Conservation (phyloP, 2,888 invertebrate genomes). For the Nemotelus pantherinus region DNA sequence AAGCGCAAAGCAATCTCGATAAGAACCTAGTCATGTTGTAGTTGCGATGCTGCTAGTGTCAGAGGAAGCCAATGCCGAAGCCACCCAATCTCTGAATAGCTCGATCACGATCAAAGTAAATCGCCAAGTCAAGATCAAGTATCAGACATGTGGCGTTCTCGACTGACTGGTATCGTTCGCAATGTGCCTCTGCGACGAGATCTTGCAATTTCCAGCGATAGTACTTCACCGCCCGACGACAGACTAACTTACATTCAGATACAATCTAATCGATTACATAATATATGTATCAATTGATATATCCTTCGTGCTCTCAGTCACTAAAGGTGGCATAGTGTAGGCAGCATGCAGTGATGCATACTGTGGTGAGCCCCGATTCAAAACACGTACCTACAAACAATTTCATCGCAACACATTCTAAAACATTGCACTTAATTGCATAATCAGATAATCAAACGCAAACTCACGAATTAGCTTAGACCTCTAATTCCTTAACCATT, state of each 20-base stretch:
- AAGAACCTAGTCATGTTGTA: not conserved
- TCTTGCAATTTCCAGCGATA: conserved; percentile 11
- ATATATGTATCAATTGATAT: conserved; percentile 40
- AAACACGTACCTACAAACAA: not conserved
- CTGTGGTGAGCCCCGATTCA: not conserved
- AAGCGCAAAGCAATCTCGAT: not conserved
- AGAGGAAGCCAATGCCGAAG: conserved; percentile 13
- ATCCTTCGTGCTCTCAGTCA: not conserved
- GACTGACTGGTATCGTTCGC: not conserved
- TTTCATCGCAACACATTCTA: too few species aligned
- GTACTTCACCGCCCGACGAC: conserved; percentile 26
- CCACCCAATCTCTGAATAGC: conserved; percentile 36
- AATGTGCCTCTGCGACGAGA: not conserved
- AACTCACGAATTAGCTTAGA: too few species aligned
- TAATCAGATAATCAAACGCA: too few species aligned
- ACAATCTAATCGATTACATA: conserved; percentile 40
- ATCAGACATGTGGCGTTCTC: conserved; percentile 29
- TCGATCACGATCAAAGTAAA: conserved; percentile 41
- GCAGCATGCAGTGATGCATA: not conserved
- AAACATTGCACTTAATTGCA: too few species aligned
- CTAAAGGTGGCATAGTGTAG: not conserved
- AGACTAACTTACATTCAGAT: conserved; percentile 28
- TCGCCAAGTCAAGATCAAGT: conserved; percentile 32
- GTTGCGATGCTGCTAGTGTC: too few species aligned
- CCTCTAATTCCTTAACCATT: too few species aligned